Evolutionary conservation across 1,140 invertebrate species (phyloP), one percentile per base, ranked within the genome.

Genomic region (Euborellia annulipes): DNA sequence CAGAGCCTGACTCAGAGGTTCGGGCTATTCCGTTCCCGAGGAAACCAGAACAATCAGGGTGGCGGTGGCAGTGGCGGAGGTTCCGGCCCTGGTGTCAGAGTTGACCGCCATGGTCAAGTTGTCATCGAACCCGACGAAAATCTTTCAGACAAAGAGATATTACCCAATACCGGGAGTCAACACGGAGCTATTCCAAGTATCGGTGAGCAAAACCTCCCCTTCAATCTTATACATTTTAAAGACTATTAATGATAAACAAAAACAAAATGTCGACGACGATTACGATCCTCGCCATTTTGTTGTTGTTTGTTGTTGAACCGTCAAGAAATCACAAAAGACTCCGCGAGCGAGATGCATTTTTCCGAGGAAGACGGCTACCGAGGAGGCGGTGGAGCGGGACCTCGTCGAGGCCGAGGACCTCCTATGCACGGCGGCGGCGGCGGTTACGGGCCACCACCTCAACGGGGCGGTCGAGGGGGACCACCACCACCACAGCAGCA

Each of bases 311-410:
- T 27, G 23, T 27, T 27, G 23, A 6, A 27, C 4, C 23, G 11
- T 27, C 58, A 69, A 75, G 86, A 90, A 76, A 89, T 91, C 57
- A 89, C 84, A 53, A 83, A 85, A 72, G 84, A 89, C 63, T 76
- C 78, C 48, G 66, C 64, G 8, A 73, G 71, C 50, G 73, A 76
- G 49, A 66, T 63, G 14, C 73, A 71, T 58, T 68, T 70, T 50
- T 61, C 58, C 43, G 62, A 66, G 49, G 65, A 67, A 17, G 60
- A 63, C 36, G 58, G 55, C 16, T 46, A 52, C 21, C 51, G 50
- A 13, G 47, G 54, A 17, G 55, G 63, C 50, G 65, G 60, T 52
- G 50, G 62, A 54, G 50, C 57, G 47, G 68, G 73, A 64, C 55
- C 60, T 50, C 54, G 54, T 41, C 54, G 58, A 37, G 44, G 57